Percentiles rank a stretch among this genome's conserved stretches.
These are phyloP conservation scores for Adelognathus sp. DNA, from an alignment of 2,888 invertebrate species.

Conservation along the genomic window DNA sequence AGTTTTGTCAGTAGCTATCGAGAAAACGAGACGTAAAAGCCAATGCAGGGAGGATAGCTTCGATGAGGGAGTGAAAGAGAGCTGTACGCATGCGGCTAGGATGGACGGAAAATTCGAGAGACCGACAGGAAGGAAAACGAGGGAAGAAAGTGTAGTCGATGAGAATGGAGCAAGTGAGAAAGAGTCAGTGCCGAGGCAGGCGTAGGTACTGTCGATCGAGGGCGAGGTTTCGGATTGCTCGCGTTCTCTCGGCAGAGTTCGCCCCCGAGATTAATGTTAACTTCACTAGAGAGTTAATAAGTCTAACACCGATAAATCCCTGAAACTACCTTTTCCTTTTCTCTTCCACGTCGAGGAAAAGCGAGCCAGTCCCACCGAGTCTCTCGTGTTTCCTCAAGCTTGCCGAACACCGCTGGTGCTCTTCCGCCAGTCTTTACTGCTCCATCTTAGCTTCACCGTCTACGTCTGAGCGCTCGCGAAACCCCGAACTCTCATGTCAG, in stretches of 20 bases:
- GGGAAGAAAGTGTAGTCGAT: constrained; percentile 13
- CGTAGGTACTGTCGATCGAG: constrained; percentile 56
- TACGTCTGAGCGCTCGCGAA: neutral
- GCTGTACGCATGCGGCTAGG: constrained; percentile 22
- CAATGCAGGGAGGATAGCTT: neutral
- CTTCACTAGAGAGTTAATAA: constrained; percentile 78
- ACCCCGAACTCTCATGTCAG: neutral
- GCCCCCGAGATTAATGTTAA: constrained; percentile 76
- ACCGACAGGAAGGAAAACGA: constrained; percentile 22
- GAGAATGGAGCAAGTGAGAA: constrained; percentile 44
- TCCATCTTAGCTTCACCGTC: neutral
- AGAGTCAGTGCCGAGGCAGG: constrained; percentile 24
- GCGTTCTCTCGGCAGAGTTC: constrained; percentile 61
- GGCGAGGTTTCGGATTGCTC: constrained; percentile 50
- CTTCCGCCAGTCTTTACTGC: neutral
- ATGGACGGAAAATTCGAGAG: constrained; percentile 26
- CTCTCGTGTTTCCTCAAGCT: neutral
- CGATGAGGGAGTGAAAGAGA: constrained; percentile 21
- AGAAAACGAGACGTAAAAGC: constrained; percentile 38
- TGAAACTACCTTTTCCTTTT: constrained; percentile 66
- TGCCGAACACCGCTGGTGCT: neutral
- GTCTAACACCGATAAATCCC: constrained; percentile 77
- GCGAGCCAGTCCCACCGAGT: neutral
- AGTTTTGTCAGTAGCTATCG: constrained; percentile 11
- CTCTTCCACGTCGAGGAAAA: constrained; percentile 30